Conservation (phyloP, 64 coral and sea anemone species). For the Porites lutea region DNA sequence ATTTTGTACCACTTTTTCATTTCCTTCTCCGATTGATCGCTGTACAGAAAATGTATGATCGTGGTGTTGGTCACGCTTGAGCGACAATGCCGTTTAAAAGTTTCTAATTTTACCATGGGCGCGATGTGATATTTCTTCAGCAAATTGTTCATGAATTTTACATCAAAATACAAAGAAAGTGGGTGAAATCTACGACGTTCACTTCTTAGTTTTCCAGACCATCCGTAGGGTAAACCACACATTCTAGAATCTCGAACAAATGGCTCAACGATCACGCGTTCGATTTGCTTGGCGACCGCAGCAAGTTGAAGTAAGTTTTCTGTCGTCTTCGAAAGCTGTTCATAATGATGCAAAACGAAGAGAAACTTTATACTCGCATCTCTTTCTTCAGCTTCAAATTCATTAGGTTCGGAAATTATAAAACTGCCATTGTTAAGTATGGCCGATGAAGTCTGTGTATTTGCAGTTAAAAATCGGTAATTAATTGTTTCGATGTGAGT, state of each 20-base stretch:
- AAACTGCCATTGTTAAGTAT: background rate
- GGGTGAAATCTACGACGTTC: constrained; percentile 86
- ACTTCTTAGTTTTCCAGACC: constrained; percentile 70
- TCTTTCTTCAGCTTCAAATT: background rate
- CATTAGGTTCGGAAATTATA: background rate
- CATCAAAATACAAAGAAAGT: constrained; percentile 87
- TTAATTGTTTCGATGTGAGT: background rate
- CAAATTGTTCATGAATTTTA: constrained; percentile 84
- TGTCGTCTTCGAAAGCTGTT: constrained; percentile 97
- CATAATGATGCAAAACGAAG: constrained; percentile 95
- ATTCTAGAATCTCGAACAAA: constrained; percentile 98
- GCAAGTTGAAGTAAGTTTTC: constrained; percentile 93
- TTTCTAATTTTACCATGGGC: constrained; percentile 59
- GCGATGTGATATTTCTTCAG: constrained; percentile 69
- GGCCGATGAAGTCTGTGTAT: background rate
- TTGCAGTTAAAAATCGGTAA: background rate
- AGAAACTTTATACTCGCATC: constrained; percentile 59
- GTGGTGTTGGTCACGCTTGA: constrained; percentile 64
- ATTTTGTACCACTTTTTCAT: constrained; percentile 87
- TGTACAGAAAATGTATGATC: constrained; percentile 92
- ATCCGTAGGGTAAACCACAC: constrained; percentile 92
- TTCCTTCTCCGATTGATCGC: constrained; percentile 51
- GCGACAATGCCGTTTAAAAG: constrained; percentile 76
- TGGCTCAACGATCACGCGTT: constrained; percentile 76
- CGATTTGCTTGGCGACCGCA: constrained; percentile 74